Evolutionary conservation across 2,113 vertebrate species (phyloP), one percentile per base, ranked within the genome.

Genomic region (Periophthalmodon schlosseri): DNA sequence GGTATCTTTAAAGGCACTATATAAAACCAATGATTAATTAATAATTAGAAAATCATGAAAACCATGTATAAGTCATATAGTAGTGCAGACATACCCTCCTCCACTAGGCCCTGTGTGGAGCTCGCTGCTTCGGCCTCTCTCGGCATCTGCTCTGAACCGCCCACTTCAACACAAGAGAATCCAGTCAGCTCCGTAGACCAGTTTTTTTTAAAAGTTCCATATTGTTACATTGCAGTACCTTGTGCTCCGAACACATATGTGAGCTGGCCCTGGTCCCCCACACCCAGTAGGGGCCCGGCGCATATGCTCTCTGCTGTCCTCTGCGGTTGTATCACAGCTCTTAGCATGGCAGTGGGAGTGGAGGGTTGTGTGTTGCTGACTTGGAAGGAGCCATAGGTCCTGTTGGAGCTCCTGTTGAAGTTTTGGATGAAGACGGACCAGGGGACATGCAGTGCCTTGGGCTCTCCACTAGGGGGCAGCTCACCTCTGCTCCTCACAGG

Each of bases 391-490:
- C 76, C 72, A 18, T 77, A 77, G 15, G 5, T 36, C 54, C 15
- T 69, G 16, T 77, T 82, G 10, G 61, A 57, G 8, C 70, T 81
- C 20, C 21, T 75, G 65, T 77, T 69, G 15, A 61, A 56, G 44
- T 70, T 66, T 0, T 46, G 61, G 23, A 20, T 4, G 14, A 50
- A 49, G 20, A 47, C 1, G 24, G 64, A 39, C 54, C 56, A 75
- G 1, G 39, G 44, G 34, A 78, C 60, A 69, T 7, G 20, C 15
- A 1, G 11, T 46, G 6, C 21, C 28, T 23, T 24, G 57, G 57
- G 21, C 9, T 12, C 12, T 28, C 21, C 21, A 24, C 9, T 21
- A 24, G 23, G 57, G 13, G 57, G 12, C n/a, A 2, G 21, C 23
- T 60, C 23, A 12, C 18, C 23, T 8, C 12, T 24, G 57, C 10